Base-by-base conservation (phyloP, 2,113 vertebrate genomes). In the Sturnira hondurensis region DNA sequence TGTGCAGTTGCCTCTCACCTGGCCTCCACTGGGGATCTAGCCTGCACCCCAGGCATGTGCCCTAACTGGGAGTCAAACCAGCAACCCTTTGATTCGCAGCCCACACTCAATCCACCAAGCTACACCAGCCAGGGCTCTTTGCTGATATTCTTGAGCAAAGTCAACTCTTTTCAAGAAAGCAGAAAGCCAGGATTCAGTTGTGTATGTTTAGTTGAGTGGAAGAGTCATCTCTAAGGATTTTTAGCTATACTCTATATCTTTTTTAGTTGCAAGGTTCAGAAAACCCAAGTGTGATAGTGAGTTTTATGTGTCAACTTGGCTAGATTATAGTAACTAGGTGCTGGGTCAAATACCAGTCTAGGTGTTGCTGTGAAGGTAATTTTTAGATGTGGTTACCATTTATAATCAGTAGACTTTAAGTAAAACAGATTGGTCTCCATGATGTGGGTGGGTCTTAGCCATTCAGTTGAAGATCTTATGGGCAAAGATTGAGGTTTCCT, bases 91-190 rank as follows among this genome's bases (percentile, higher is more conserved):
- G n/a, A n/a, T n/a, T n/a, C n/a, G n/a, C n/a, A n/a, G n/a, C n/a
- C n/a, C n/a, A n/a, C n/a, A n/a, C n/a, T n/a, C n/a, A n/a, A n/a
- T n/a, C n/a, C n/a, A n/a, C n/a, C n/a, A n/a, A n/a, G n/a, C n/a
- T n/a, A n/a, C n/a, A n/a, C n/a, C n/a, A n/a, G n/a, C n/a, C n/a
- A n/a, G n/a, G n/a, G n/a, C n/a, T n/a, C 24, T 90, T 78, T 63
- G 50, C 54, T 58, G 45, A 71, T 71, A 92, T 88, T 67, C 17
- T 87, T 41, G 54, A 93, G 43, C 47, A 84, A 87, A 76, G 20
- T 33, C 61, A 65, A n/a, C 5, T 3, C n/a, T 89, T 92, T 54
- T 4, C 4, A 56, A 89, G 41, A 96, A 91, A 89, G 10, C 19
- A 33, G n/a, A 78, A 36, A 89, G 28, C 24, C n/a, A 24, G 28